Evolutionary conservation across 1,140 invertebrate genomes (phyloP).

Genomic region (Hyles euphorbiae): DNA sequence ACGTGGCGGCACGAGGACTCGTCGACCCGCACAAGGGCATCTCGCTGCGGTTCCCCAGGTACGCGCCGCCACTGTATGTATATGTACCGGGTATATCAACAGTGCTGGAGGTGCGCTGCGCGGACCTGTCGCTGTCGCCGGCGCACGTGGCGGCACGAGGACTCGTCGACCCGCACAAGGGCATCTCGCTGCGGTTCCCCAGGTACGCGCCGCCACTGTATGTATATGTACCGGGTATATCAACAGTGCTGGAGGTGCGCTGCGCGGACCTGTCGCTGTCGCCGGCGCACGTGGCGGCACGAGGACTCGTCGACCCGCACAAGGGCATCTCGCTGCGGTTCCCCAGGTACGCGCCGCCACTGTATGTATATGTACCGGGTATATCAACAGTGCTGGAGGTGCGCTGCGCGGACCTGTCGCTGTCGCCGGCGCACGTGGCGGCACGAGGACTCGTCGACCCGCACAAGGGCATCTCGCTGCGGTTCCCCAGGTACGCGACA

Average conservation of each 20-base stretch:
- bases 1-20: slow-evolving; percentile 92
- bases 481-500: slow-evolving; percentile 85
- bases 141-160: slow-evolving; percentile 93
- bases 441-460: slow-evolving; percentile 93
- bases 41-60: slow-evolving; percentile 92
- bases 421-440: slow-evolving; percentile 96
- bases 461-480: slow-evolving; percentile 93
- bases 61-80: neutral
- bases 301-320: slow-evolving; percentile 92
- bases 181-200: slow-evolving; percentile 96
- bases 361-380: neutral
- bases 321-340: slow-evolving; percentile 97
- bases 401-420: slow-evolving; percentile 98
- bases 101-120: slow-evolving; percentile 99
- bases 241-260: slow-evolving; percentile 96
- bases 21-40: slow-evolving; percentile 96
- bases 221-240: neutral
- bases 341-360: slow-evolving; percentile 75
- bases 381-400: slow-evolving; percentile 91
- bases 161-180: slow-evolving; percentile 93
- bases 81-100: neutral
- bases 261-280: slow-evolving; percentile 98
- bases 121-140: slow-evolving; percentile 97
- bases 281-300: slow-evolving; percentile 93
- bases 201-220: slow-evolving; percentile 36